Evolutionary conservation across 2,113 vertebrate species (phyloP), one percentile per base, ranked within the genome.

Genomic region (Cottus gobio): DNA sequence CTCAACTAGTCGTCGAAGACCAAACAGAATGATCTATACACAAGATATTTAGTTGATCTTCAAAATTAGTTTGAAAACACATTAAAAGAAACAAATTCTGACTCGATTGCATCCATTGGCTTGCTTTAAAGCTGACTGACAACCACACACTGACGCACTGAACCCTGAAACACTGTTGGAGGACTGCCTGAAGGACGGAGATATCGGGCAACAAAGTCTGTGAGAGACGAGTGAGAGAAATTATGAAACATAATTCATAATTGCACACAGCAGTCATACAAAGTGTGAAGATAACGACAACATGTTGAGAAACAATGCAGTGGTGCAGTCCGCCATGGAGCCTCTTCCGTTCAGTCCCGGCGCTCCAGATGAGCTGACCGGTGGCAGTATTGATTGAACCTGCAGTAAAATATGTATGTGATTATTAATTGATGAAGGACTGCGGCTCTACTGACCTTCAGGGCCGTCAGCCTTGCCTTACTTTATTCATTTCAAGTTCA

Each of bases 401-500:
- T 62, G 54, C 13, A 44, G 56, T 75, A 22, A 79, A 82, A 79
- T 80, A 75, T 78, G 26, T 46, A 50, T 66, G 68, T 69, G 34
- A 26, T 63, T 26, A 63, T 39, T 52, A n/a, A 60, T 28, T 31
- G 60, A 50, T 31, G 36, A 46, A 69, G 56, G 62, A 20, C 30
- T 56, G 22, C 20, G n/a, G 28, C 20, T 63, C 50, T 63, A 52
- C 69, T 71, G 71, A 83, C 69, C 71, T 70, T 80, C 76, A 68
- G 67, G 62, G 67, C 64, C 5, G 18, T 71, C 70, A 58, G 56
- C 62, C 50, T 34, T 6, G 3, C 83, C 63, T 72, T 68, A 10
- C 18, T 81, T 88, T 85, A 77, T 75, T 77, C 30, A 70, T 66
- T 66, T 79, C 30, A 73, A 74, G 70, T 76, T 79, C 7, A 50